phyloP scores from a whole-genome alignment of 2,797 vertebrate genomes.

The Ctenopoma kingsleyae region DNA sequence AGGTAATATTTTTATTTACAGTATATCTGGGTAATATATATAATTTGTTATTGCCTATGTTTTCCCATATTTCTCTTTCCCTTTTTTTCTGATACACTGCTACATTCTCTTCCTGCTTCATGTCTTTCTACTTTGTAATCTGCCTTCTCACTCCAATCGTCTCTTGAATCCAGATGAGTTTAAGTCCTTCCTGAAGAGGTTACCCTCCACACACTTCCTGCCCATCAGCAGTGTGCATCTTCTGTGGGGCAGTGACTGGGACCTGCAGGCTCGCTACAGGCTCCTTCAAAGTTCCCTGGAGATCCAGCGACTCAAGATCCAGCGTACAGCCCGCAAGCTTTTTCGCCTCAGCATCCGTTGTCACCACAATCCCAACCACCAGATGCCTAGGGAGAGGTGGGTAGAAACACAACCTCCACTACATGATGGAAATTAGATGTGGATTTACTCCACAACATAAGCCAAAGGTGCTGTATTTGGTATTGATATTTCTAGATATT shows the following conservation, averaged over 20 bases:
- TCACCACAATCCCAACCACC: conserved; percentile 98
- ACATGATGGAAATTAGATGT: conserved; percentile 25
- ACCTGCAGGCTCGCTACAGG: conserved; percentile 97
- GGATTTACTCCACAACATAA: conserved; percentile 21
- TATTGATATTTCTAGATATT: conserved; percentile 24
- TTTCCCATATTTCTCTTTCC: neutral
- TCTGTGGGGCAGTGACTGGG: conserved; percentile 99
- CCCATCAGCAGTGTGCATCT: conserved; percentile 97
- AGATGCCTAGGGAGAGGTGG: conserved; percentile 98
- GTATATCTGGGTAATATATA: no score
- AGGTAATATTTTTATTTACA: no score
- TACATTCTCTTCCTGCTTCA: neutral
- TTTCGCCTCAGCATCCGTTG: conserved; percentile 98
- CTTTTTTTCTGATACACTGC: conserved; percentile 7
- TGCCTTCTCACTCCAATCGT: conserved; percentile 2
- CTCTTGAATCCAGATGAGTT: conserved; percentile 90
- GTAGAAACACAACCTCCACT: conserved; percentile 47
- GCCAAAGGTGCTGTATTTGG: neutral
- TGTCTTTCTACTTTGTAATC: conserved; percentile 4
- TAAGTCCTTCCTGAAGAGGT: conserved; percentile 97
- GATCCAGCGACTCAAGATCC: conserved; percentile 94
- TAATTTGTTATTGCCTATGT: neutral
- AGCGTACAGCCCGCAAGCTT: conserved; percentile 96
- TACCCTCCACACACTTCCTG: conserved; percentile 97
- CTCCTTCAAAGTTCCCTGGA: conserved; percentile 95